Percentiles rank a stretch among this genome's conserved stretches.
These are phyloP conservation scores for Aphaenogaster rudis DNA, from an alignment of 1,140 invertebrate genomes.

Conservation along the genomic window DNA sequence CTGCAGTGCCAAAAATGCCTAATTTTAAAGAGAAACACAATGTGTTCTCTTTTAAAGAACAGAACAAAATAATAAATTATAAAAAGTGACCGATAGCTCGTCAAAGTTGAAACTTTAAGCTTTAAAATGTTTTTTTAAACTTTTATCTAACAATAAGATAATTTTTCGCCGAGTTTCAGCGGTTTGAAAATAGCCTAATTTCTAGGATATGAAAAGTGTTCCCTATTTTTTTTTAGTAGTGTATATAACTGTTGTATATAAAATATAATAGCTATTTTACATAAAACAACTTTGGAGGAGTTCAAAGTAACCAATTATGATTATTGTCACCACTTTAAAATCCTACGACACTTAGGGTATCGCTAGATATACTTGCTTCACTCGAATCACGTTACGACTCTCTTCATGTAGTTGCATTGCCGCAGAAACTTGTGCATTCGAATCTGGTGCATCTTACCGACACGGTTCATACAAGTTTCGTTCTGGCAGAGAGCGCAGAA, in stretches of 20 bases:
- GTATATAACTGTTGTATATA: not conserved
- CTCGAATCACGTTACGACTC: conserved; percentile 79
- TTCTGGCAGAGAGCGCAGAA: conserved; percentile 88
- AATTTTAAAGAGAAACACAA: no score
- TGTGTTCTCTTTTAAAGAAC: no score
- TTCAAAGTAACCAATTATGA: not conserved
- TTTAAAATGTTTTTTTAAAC: no score
- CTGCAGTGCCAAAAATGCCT: no score
- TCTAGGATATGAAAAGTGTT: no score
- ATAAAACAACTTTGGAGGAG: not conserved
- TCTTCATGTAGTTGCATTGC: conserved; percentile 84
- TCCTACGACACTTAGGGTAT: not conserved
- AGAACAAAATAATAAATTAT: no score
- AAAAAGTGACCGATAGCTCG: no score
- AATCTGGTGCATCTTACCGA: conserved; percentile 85
- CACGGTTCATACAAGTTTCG: conserved; percentile 85
- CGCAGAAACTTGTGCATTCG: conserved; percentile 82
- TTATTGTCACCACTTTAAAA: not conserved
- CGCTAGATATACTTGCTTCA: not conserved
- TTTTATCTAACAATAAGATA: no score
- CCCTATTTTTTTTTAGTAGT: no score
- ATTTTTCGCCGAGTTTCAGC: no score
- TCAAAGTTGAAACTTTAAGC: no score
- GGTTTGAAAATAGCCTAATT: no score
- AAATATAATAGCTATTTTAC: conserved; percentile 32